Base-by-base conservation (phyloP, 2,797 vertebrate species). In the Parotocinclus haroldoi region DNA sequence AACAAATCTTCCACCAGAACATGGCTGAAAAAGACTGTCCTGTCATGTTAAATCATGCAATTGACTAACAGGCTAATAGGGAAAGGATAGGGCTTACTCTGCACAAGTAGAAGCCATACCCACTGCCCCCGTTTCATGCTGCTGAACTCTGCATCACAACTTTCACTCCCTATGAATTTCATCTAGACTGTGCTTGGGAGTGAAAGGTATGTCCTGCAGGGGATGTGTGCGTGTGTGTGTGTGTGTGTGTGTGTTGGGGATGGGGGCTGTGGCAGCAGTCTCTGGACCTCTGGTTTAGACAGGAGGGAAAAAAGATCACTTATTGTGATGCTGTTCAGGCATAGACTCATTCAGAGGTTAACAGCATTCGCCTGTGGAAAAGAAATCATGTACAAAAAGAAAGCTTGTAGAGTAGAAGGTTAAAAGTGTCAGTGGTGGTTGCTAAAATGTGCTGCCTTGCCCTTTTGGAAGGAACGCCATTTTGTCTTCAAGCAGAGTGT, bases 41-140 rank as follows among this genome's bases (percentile, higher is more conserved):
- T 75, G 75, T 75, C 78, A 77, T 71, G 48, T 75, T 72, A 64
- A 71, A 79, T 79, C 67, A 77, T 62, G 54, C 54, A 58, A 68
- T 68, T 69, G 70, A 66, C 50, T 77, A 54, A 61, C 63, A 66
- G 49, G 39, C 10, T 59, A 57, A 56, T 38, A 60, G 60, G 64
- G 68, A 58, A 18, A 63, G 61, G 64, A 73, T 27, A 27, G 27
- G 27, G 27, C 27, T 27, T 27, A 71, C 67, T 68, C 13, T 55
- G 42, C 72, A 67, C 59, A 53, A 75, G 66, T 50, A 75, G 61
- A 55, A 68, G 38, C 63, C 38, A 56, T 68, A 70, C 45, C 51
- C 63, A 45, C 42, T 59, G 27, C 38, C 40, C 42, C 38, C 14
- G 53, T 60, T 79, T 59, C 65, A 74, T 56, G 38, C 62, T 68